Conservation (phyloP, 2,797 vertebrate species). For the Dallia pectoralis region DNA sequence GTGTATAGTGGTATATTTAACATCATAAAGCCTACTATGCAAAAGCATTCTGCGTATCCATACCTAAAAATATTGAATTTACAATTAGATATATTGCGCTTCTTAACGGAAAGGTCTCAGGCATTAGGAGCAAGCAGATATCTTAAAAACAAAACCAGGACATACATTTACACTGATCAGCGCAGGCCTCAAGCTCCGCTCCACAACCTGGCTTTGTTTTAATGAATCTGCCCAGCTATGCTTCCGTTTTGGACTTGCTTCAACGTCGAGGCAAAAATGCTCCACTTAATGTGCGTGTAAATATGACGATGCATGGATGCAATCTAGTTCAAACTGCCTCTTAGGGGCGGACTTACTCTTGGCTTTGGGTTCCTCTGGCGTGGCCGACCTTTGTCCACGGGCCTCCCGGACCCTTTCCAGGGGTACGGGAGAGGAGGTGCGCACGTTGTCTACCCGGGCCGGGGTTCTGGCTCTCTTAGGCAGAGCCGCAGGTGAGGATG, state of each 20-base stretch:
- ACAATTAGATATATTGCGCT: background rate
- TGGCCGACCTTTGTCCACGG: constrained; percentile 32
- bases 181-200: background rate
- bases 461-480: constrained; percentile 76
- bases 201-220: background rate
- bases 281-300: background rate
- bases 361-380: constrained; percentile 70
- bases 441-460: constrained; percentile 59
- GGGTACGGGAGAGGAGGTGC: constrained; percentile 64
- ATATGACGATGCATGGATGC: background rate
- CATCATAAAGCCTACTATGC: background rate
- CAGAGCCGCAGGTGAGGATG: constrained; percentile 78
- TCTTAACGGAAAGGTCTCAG: background rate
- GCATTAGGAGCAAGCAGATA: background rate
- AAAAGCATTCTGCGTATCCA: background rate
- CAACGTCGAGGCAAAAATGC: background rate
- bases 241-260: background rate
- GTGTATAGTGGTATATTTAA: background rate
- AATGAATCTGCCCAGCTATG: background rate
- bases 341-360: constrained; percentile 30
- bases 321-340: background rate
- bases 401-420: constrained; percentile 59
- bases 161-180: background rate
- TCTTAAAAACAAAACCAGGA: background rate
- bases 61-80: no score